Evolutionary conservation across 2,888 invertebrate genomes (phyloP), one percentile per base, ranked within the genome.

Genomic region (Tuta absoluta): DNA sequence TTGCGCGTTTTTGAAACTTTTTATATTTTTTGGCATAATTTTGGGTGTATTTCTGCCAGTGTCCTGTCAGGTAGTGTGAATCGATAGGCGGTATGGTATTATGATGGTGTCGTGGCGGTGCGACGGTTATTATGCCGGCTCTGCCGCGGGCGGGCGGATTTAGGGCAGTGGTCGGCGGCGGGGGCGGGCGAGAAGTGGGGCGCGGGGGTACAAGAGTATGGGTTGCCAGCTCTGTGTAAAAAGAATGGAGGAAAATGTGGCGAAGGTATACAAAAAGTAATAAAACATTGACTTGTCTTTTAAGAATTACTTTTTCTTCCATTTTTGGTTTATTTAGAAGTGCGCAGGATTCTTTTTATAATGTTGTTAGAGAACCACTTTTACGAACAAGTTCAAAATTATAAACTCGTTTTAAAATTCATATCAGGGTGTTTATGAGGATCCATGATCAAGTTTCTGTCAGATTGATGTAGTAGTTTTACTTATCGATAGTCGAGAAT

Each of bases 51-150:
- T 45, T 45, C 17, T 7, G 45, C 45, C 45, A 87, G 83, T 87
- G 86, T 86, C 84, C 86, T 85, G 84, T 79, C 81, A 84, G 77
- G 83, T 82, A 78, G 79, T 69, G 71, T 57, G 85, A 86, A 89
- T 90, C 89, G 88, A 90, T 90, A 84, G 80, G 84, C 72, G 80
- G 82, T 79, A 84, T 3, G 4, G 33, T 8, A 28, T 33, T 8
- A 28, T 33, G 33, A 33, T 33, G 33, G 33, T 33, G 86, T 81
- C 85, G 90, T 86, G 82, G 86, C 82, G 76, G 81, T 81, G 81
- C 85, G 84, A 84, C 87, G 84, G 84, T 89, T 87, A 87, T 84
- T 84, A 86, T 86, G 86, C 79, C 80, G 86, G 75, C 75, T 80
- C 80, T 81, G 82, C 83, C 82, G 89, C 80, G 87, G 82, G 80